Conservation (phyloP, 2,797 vertebrate genomes). For the Pseudochirops cupreus region DNA sequence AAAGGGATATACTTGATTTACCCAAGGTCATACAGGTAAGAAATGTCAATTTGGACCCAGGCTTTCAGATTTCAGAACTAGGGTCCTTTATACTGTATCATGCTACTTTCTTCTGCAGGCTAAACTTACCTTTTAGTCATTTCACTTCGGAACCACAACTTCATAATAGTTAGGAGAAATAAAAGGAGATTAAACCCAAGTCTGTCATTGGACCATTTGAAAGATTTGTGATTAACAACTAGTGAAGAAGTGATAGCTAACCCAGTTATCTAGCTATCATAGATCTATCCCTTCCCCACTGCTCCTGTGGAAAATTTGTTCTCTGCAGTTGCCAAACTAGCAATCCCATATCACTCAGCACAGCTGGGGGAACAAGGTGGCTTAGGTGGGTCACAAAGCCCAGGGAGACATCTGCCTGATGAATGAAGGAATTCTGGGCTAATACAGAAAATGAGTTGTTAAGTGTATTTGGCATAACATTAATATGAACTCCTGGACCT, state of each 20-base stretch:
- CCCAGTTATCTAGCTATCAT: neutral
- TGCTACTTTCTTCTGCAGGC: neutral
- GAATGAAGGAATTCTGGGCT: neutral
- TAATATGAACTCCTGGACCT: neutral
- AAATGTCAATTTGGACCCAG: neutral
- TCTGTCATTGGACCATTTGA: neutral
- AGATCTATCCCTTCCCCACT: neutral
- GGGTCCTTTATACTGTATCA: neutral
- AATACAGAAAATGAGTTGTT: slow-evolving; percentile 5
- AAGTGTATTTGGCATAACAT: slow-evolving; percentile 6
- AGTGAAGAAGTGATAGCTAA: neutral
- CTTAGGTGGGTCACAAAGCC: neutral
- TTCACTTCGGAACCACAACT: neutral
- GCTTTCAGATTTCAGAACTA: neutral
- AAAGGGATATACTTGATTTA: neutral
- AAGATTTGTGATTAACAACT: neutral
- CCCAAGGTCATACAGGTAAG: neutral
- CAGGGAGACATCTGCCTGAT: neutral
- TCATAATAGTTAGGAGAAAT: neutral
- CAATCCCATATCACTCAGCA: neutral
- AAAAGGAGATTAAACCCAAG: neutral
- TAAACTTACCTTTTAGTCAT: neutral
- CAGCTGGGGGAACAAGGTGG: neutral
- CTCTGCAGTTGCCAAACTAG: neutral
- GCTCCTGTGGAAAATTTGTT: neutral